A percentile compares a stretch with the other conserved stretches of the same genome.
Conservation (phyloP, 2,797 vertebrate species). For the Platalea minor region DNA sequence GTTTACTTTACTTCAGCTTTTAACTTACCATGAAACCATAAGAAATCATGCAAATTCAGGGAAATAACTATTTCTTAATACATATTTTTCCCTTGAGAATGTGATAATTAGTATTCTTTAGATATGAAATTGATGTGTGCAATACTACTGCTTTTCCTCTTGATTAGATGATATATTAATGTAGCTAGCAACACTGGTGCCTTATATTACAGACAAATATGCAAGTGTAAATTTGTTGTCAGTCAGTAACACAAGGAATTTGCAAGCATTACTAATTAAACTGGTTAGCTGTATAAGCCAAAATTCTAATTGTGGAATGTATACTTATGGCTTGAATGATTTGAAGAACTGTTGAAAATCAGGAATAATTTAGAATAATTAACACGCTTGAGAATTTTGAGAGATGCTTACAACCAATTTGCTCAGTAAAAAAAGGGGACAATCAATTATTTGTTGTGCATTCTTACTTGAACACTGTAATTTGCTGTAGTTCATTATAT, state of each 20-base stretch:
- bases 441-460: not conserved
- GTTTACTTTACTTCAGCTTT: not conserved
- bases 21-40: not conserved
- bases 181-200: not conserved
- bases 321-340: not conserved
- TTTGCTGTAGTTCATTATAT: not conserved
- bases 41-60: not conserved
- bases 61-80: not conserved
- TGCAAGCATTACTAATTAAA: not conserved
- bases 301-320: not conserved
- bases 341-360: not conserved
- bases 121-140: not conserved
- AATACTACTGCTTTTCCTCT: not conserved
- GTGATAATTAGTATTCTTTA: not conserved
- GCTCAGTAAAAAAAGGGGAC: not conserved
- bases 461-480: not conserved
- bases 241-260: not conserved
- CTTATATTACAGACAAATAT: not conserved
- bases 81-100: not conserved
- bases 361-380: constrained; percentile 20
- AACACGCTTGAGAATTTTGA: not conserved
- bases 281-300: not conserved
- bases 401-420: not conserved
- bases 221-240: not conserved
- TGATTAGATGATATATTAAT: not conserved